Base-by-base conservation (phyloP, 2,113 vertebrate genomes). In the chimpanzee (Pan troglodytes) region DNA sequence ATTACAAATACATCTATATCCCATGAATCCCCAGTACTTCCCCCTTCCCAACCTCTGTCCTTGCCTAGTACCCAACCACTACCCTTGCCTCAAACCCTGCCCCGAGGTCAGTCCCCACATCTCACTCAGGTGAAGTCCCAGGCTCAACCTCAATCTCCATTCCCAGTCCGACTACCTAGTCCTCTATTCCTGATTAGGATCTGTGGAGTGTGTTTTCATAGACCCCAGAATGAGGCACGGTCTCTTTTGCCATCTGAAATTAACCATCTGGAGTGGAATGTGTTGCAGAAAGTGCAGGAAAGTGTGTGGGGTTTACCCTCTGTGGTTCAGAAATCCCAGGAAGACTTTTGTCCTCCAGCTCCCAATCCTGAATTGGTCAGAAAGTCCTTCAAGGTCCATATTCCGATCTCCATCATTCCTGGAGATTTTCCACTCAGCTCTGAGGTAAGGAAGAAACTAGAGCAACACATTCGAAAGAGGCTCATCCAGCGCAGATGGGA, bases 391-490 rank as follows among this genome's bases (percentile, higher is more conserved):
- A 17, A 30, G n/a, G 32, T 55, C 27, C 38, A 4, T 23, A 11
- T 11, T 83, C n/a, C 83, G 72, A 0, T 95, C 11, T 84, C 52
- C 8, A 73, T 88, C 11, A 32, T 50, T 83, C 76, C 50, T 35
- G 55, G 48, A 30, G 30, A 70, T 6, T 90, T 86, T 93, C 52
- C 16, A 48, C 40, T 97, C 6, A 16, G 13, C 2, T 20, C 50
- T 11, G 61, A 87, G 6, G 5, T 92, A 16, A 14, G 0, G 40
- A n/a, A 64, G 32, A 94, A 86, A 78, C 73, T 96, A 12, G 96
- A 97, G 11, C 35, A 43, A 6, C 92, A 97, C 17, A 43, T 97
- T 81, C 17, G 0, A 72, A 96, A 88, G 52, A 95, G 94, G 48
- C 32, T 97, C 6, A 86, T 83, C 38, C 95, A 96, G 14, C 73